Base-by-base conservation (phyloP, 2,113 vertebrate species). In the Raja brachyura region DNA sequence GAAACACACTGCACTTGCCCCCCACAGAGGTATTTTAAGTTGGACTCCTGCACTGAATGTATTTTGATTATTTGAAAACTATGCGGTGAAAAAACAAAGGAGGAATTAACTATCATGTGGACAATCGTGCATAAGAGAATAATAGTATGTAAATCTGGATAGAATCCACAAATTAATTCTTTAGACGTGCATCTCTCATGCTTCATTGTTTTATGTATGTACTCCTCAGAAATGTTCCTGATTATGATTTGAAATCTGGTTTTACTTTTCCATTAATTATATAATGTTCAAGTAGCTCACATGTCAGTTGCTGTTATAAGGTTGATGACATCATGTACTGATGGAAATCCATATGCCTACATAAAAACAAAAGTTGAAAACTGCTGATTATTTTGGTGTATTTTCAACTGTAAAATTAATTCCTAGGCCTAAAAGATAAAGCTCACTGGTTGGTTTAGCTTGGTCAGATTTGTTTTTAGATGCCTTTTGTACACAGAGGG, bases 211-310 rank as follows among this genome's bases (percentile, higher is more conserved):
- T 48, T 74, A 73, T 70, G 22, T 73, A 73, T 18, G 8, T 28
- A 28, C 68, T 92, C 31, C 25, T 28, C 33, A 90, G 31, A 48
- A 92, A 25, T 48, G 6, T 54, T 68, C 39, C 73, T 92, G 22
- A 54, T 92, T 70, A 48, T 92, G 31, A 68, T 70, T 70, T 90
- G 88, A 90, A 81, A 90, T 90, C 59, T 61, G 28, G 5, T 86
- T 63, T 63, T 31, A 63, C 59, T 63, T 88, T 63, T 88, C 63
- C 28, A 39, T 39, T 9, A 10, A 39, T 61, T n/a, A 59, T 20
- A 59, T n/a, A 25, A 28, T 59, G 8, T 25, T 61, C 4, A 11
- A 20, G 56, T 85, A n/a, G 56, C 56, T 85, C 48, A 28, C 4
- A 48, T 81, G 22, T 61, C 48, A 9, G 5, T 85, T 85, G 48